Evolutionary conservation across 1,140 invertebrate species (phyloP).

Genomic region (Drosophila tristis): DNA sequence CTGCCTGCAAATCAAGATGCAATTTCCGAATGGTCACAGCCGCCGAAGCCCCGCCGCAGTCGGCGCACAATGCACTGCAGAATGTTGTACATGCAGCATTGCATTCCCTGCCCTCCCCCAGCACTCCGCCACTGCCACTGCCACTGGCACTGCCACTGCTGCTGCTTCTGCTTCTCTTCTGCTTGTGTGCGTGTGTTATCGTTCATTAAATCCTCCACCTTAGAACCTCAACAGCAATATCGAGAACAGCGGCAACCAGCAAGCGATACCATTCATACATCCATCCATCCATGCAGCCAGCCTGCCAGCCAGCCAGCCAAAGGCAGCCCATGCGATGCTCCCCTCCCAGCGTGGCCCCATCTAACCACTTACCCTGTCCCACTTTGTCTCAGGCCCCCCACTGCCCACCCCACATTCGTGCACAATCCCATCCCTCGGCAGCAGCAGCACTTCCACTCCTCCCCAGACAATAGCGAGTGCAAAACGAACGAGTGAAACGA

Average conservation of each 20-base stretch:
- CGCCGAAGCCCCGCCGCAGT: too few relatives aligned
- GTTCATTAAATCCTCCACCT: conserved; percentile 81
- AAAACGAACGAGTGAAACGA: conserved; percentile 6
- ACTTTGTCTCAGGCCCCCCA: conserved; percentile 45
- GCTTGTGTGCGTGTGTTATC: conserved; percentile 45
- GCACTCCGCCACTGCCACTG: neutral
- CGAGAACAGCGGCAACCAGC: conserved; percentile 66
- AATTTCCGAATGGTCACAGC: too few relatives aligned
- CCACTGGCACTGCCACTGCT: too few relatives aligned
- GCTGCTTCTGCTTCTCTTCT: neutral
- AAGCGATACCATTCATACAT: conserved; percentile 26
- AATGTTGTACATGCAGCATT: conserved; percentile 49
- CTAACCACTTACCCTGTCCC: conserved; percentile 65
- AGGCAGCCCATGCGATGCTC: too few relatives aligned
- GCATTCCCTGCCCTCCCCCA: conserved; percentile 7
- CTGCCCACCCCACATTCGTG: neutral
- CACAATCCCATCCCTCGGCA: too few relatives aligned
- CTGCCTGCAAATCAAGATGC: too few relatives aligned
- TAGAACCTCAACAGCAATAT: conserved; percentile 75
- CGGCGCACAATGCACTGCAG: neutral
- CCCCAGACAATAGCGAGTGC: conserved; percentile 30
- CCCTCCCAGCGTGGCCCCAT: neutral
- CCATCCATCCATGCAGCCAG: neutral
- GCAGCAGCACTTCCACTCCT: neutral
- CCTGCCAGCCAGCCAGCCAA: conserved; percentile 7